phyloP scores from a whole-genome alignment of 2,888 invertebrate species.

The Drosophila mercatorum region DNA sequence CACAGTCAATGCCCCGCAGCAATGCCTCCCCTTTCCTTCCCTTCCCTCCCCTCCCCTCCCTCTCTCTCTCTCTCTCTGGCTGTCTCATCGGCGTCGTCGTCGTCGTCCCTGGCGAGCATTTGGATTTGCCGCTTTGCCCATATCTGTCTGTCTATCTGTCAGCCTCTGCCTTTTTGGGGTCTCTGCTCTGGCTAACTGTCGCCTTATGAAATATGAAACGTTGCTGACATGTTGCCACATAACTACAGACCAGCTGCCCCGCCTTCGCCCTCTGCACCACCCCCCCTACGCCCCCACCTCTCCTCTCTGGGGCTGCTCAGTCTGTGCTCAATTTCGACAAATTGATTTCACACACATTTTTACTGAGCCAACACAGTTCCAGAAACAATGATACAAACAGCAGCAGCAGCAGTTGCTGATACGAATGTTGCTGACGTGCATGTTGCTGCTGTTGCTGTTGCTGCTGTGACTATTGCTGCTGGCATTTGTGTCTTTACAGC shows the following conservation, averaged over 20 bases:
- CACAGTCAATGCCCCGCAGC: conserved; percentile 4
- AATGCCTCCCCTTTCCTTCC: not conserved
- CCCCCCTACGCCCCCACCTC: rapidly evolving
- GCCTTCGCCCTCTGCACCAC: too few species aligned
- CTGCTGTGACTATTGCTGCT: conserved; percentile 50
- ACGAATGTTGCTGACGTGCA: conserved; percentile 39
- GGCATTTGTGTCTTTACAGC: conserved; percentile 67
- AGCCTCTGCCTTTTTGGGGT: conserved; percentile 22
- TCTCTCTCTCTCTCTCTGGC: not conserved
- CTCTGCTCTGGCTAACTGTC: conserved; percentile 53
- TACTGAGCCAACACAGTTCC: conserved; percentile 21
- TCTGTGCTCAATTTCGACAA: conserved; percentile 71
- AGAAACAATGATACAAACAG: conserved; percentile 32
- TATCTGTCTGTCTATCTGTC: conserved; percentile 43
- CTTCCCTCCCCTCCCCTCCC: not conserved
- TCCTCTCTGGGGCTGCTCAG: not conserved
- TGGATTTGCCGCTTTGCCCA: conserved; percentile 37
- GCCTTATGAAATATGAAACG: conserved; percentile 69
- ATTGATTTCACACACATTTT: conserved; percentile 75
- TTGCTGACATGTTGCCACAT: conserved; percentile 65
- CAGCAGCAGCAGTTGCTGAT: conserved; percentile 15
- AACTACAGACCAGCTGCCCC: conserved; percentile 32
- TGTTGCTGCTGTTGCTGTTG: conserved; percentile 43
- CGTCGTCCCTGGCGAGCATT: conserved; percentile 29
- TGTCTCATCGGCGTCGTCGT: too few species aligned